Evolutionary conservation across 2,797 vertebrate species (phyloP).

Genomic region (Vireo griseus): DNA sequence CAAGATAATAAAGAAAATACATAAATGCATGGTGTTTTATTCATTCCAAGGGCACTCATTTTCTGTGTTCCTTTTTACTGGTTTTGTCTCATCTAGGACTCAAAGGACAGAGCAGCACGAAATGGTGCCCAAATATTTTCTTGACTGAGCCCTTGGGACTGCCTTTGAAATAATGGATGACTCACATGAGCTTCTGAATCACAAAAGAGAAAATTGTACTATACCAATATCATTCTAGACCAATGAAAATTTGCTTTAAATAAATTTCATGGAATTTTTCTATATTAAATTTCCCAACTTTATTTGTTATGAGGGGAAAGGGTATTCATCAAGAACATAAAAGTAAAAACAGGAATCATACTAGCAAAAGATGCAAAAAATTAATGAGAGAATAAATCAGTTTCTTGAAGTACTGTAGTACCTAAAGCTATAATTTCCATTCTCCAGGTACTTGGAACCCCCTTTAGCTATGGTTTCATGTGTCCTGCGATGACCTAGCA

Average conservation of each 20-base stretch:
- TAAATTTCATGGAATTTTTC: slow-evolving; percentile 1
- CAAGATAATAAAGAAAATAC: slow-evolving; percentile 51
- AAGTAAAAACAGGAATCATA: neutral
- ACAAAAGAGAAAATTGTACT: neutral
- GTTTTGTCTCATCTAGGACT: slow-evolving; percentile 32
- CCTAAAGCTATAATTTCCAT: neutral
- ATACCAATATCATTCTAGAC: neutral
- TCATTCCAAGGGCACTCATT: slow-evolving; percentile 16
- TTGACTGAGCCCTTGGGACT: slow-evolving; percentile 16
- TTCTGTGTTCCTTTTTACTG: slow-evolving; percentile 6
- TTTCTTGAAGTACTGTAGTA: neutral
- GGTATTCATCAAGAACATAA: neutral
- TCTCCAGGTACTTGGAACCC: neutral
- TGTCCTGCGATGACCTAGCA: neutral
- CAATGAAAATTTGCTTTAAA: slow-evolving; percentile 32
- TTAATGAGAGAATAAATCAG: neutral
- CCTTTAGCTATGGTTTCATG: neutral
- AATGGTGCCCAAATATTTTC: slow-evolving; percentile 26
- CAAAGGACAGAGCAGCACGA: slow-evolving; percentile 4
- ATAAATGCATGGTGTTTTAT: slow-evolving; percentile 19
- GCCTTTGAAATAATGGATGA: slow-evolving; percentile 31
- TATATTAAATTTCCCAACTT: slow-evolving; percentile 16
- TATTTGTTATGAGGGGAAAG: slow-evolving; percentile 35
- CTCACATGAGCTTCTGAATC: slow-evolving; percentile 23
- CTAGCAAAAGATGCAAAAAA: neutral